A percentile compares a stretch with the other conserved stretches of the same genome.
These are phyloP conservation scores for Bubalus kerabau DNA, from an alignment of 2,113 vertebrate genomes.

Conservation along the genomic window DNA sequence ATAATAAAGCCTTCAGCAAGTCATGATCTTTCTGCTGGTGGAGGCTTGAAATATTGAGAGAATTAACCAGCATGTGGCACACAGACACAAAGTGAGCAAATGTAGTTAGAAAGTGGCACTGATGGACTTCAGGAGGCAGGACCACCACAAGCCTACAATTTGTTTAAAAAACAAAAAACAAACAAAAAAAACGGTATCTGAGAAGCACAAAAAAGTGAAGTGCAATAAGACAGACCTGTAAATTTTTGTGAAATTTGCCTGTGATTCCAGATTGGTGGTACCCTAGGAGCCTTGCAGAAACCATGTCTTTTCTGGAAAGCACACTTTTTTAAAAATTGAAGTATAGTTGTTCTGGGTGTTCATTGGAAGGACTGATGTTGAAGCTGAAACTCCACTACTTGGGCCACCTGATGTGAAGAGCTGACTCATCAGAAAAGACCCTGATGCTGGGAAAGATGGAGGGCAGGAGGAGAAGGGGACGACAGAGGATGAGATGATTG, in stretches of 20 bases:
- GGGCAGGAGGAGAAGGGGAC: no score
- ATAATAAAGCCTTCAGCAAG: not conserved
- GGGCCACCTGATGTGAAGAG: no score
- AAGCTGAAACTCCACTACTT: no score
- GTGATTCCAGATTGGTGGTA: not conserved
- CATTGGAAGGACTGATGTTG: no score
- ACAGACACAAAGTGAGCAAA: not conserved
- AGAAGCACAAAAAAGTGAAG: not conserved
- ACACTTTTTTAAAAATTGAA: not conserved
- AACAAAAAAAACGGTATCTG: not conserved
- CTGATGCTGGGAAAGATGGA: no score
- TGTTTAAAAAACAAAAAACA: not conserved
- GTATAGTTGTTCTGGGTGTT: not conserved
- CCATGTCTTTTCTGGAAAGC: not conserved
- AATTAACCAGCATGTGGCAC: not conserved
- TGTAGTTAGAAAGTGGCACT: not conserved
- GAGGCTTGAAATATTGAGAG: not conserved
- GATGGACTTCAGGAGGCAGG: not conserved
- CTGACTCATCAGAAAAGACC: no score
- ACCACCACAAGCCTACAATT: not conserved
- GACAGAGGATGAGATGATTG: no score
- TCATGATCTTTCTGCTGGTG: not conserved
- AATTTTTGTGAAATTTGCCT: not conserved
- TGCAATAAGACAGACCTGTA: not conserved
- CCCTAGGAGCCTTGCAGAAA: not conserved